Evolutionary conservation across 2,113 vertebrate genomes (phyloP), one percentile per base, ranked within the genome.

Genomic region (Alectura lathami): DNA sequence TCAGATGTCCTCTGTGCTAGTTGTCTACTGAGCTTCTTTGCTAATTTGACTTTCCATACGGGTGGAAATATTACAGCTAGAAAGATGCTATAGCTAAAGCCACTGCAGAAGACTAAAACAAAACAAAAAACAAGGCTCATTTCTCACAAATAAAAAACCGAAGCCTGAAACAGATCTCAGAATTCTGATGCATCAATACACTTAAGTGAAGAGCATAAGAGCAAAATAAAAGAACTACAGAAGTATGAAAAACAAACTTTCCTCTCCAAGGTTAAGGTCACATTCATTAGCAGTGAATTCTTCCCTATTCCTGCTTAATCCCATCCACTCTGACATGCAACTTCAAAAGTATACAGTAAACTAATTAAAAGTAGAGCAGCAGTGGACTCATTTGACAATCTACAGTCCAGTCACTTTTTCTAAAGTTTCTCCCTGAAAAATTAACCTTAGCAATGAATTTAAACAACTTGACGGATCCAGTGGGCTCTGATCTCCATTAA

Each of bases 121-220:
- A 56, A n/a, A 1, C 15, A 16, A 77, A 16, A 77, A 85, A 20
- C 5, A 7, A 17, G 0, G 3, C 6, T 74, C 2, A 4, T 81
- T 57, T 70, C 56, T 83, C 67, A 53, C 45, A 66, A 64, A 50
- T 47, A 2, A 68, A 82, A 76, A 17, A 62, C 21, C 9, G 17
- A 73, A 73, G 26, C n/a, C 42, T 56, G 45, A 45, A 80, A 45
- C 16, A 53, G 20, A 22, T 24, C n/a, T 77, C 54, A 64, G 48
- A 63, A 43, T 78, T 60, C 42, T 29, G 54, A 43, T 29, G 17
- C 10, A 59, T 34, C 1, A 0, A 32, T 27, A 29, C 15, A 72
- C 17, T 38, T 14, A 24, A 63, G 34, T 24, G 40, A 68, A 27
- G 7, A 40, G 8, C 5, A 2, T 23, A 67, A 75, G 18, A 48